Evolutionary conservation across 2,113 vertebrate genomes (phyloP), one percentile per base, ranked within the genome.

Genomic region (Notarius quadriscutis): DNA sequence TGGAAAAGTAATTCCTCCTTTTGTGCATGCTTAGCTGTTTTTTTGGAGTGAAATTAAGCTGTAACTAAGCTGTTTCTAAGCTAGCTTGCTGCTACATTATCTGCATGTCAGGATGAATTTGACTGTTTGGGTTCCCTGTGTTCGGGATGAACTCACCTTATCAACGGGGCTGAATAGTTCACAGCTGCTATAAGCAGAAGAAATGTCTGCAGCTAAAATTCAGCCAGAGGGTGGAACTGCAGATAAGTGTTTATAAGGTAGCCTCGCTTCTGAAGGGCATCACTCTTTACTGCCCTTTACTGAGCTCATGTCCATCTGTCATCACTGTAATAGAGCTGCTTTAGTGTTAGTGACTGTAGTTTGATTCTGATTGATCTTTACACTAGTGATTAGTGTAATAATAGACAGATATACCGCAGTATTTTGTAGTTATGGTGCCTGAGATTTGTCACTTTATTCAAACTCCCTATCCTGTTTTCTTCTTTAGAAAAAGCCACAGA

Each of bases 401-500:
- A 53, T 7, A 27, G 50, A 1, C 4, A 15, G 7, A 20, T 57
- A 3, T 20, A 20, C 9, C 25, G 0, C 14, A 20, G 1, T 6
- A 6, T 75, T 25, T 75, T 50, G 4, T 51, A 4, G 50, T 25
- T 4, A 15, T 69, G 2, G 10, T n/a, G 62, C 62, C 62, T 8
- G 20, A 25, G 62, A 30, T 15, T 69, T 53, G 74, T 9, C 22
- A 12, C 14, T 77, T 6, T 25, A 1, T 41, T 69, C 0, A 50
- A 50, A 55, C 22, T 79, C 0, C 30, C 4, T 41, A 22, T 1
- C 74, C 9, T 86, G 83, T 11, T 81, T 41, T 86, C 50, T 89
- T 6, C 89, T 89, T 69, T 93, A 99, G 98, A 99, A 93, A 98
- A 98, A 92, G 98, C 98, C 86, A 99, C 98, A 9, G 98, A 99